A percentile compares a stretch with the other conserved stretches of the same genome.
phyloP scores from a whole-genome alignment of 2,888 invertebrate species.

The Isoperla grammatica region DNA sequence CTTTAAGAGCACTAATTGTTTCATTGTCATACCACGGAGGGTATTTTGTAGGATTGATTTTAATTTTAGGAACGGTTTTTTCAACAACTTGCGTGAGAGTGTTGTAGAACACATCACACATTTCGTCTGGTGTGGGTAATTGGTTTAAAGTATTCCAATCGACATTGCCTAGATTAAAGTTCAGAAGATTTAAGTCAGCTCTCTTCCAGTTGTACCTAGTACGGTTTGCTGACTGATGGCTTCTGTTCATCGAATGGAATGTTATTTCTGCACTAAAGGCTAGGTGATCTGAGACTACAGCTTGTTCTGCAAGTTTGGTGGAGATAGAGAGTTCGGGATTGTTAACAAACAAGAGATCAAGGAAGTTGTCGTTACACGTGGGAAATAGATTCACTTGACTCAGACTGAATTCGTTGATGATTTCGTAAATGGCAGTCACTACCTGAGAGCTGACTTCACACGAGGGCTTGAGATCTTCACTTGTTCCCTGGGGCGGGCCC shows the following conservation, averaged over 20 bases:
- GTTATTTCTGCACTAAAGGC: neutral
- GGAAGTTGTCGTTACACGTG: neutral
- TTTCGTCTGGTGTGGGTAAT: neutral
- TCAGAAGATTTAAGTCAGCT: neutral
- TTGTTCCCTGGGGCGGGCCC: neutral
- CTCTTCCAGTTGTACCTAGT: neutral
- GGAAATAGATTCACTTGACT: neutral
- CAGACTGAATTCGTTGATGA: neutral
- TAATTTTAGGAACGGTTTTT: neutral
- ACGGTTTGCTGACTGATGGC: neutral
- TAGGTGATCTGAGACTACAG: slow-evolving; percentile 1
- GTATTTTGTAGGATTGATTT: neutral
- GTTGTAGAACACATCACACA: neutral
- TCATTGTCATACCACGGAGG: neutral
- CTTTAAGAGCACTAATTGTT: neutral
- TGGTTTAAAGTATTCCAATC: neutral
- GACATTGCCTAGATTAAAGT: neutral
- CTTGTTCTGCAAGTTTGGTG: neutral
- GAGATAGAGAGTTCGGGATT: neutral
- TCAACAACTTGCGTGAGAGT: neutral
- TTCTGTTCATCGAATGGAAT: neutral
- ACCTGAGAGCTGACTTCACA: no score
- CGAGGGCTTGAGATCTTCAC: no score
- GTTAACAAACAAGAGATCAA: neutral
- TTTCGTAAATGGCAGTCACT: neutral